phyloP scores from a whole-genome alignment of 2,797 vertebrate species.

The Gallinago stenura region DNA sequence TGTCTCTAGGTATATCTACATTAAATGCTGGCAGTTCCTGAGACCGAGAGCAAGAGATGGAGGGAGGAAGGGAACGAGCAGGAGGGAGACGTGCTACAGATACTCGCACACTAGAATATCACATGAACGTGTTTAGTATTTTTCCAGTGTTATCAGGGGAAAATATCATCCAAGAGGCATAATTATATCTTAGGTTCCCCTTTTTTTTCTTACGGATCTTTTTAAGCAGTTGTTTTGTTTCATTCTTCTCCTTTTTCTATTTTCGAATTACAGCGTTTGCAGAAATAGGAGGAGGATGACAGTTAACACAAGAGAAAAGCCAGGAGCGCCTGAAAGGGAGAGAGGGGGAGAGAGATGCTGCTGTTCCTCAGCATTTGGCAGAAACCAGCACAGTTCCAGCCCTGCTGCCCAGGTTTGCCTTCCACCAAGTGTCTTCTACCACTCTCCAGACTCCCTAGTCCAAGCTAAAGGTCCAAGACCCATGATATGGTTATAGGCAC shows the following conservation, averaged over 20 bases:
- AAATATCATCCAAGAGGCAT: constrained; percentile 50
- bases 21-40: neutral
- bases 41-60: neutral
- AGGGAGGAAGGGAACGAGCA: neutral
- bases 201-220: neutral
- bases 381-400: neutral
- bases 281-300: constrained; percentile 47
- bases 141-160: constrained; percentile 53
- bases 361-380: neutral
- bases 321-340: neutral
- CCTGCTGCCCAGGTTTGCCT: neutral
- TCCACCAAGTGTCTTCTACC: neutral
- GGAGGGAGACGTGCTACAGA: neutral
- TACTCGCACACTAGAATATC: neutral
- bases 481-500: neutral
- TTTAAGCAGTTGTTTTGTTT: constrained; percentile 33
- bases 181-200: constrained; percentile 64
- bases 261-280: constrained; percentile 23
- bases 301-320: constrained; percentile 26
- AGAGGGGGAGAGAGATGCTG: neutral
- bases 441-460: neutral
- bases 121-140: constrained; percentile 31
- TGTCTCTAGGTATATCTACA: neutral
- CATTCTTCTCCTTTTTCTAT: constrained; percentile 69
- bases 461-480: neutral